A percentile compares a stretch with the other conserved stretches of the same genome.
Conservation (phyloP, 2,888 invertebrate species). For the Parnassius apollo region DNA sequence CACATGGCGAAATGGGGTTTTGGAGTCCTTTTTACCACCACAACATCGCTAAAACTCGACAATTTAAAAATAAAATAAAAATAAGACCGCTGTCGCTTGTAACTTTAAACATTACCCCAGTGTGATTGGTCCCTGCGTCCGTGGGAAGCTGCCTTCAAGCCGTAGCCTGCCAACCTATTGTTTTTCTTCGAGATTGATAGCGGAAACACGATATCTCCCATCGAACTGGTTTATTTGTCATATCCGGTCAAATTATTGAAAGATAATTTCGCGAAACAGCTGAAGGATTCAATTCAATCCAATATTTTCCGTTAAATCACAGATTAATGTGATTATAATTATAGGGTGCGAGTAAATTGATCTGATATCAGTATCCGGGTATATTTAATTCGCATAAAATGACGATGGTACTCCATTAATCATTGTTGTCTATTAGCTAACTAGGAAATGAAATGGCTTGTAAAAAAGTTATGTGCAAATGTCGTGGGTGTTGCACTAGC, state of each 20-base stretch:
- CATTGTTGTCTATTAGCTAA: conserved; percentile 58
- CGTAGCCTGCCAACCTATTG: conserved; percentile 49
- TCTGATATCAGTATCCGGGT: conserved; percentile 38
- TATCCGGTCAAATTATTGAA: conserved; percentile 61
- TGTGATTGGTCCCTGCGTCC: conserved; percentile 38
- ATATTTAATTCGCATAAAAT: conserved; percentile 49
- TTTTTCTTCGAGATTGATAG: conserved; percentile 66
- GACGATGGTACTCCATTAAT: conserved; percentile 50
- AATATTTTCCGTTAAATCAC: conserved; percentile 37
- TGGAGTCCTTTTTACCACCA: too few relatives aligned
- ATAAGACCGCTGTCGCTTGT: conserved; percentile 13
- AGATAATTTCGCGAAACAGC: conserved; percentile 40
- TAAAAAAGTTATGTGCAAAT: conserved; percentile 36
- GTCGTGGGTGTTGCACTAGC: conserved; percentile 61
- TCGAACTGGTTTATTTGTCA: conserved; percentile 59
- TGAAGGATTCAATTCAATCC: conserved; percentile 36
- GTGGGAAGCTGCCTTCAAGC: conserved; percentile 50
- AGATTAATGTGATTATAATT: conserved; percentile 67
- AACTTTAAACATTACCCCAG: conserved; percentile 4
- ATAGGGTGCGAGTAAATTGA: conserved; percentile 39
- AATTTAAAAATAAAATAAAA: too few relatives aligned
- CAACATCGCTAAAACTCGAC: too few relatives aligned
- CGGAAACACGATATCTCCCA: conserved; percentile 61
- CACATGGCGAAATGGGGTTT: too few relatives aligned
- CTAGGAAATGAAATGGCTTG: conserved; percentile 49